Conservation (phyloP, 1,140 invertebrate species). For the Drosophila elegans region DNA sequence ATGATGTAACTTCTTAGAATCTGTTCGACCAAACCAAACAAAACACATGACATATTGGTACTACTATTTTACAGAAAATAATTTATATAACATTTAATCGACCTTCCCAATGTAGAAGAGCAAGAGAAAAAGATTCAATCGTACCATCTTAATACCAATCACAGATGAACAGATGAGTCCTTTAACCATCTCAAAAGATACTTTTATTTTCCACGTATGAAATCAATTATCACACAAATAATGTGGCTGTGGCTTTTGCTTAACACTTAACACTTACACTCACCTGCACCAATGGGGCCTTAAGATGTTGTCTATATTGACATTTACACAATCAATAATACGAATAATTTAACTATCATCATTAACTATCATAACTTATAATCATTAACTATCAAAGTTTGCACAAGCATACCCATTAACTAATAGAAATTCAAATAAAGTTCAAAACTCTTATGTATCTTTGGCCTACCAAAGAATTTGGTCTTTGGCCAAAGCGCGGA, state of each 20-base stretch:
- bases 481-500: neutral
- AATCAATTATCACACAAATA: neutral
- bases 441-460: neutral
- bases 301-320: too few relatives aligned
- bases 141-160: conserved; percentile 4
- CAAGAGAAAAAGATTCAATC: neutral
- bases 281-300: too few relatives aligned
- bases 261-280: conserved; percentile 1
- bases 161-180: neutral
- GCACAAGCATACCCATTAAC: conserved; percentile 15
- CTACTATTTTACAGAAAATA: conserved; percentile 1
- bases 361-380: conserved; percentile 12
- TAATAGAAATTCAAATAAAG: conserved; percentile 12
- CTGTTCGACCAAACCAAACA: conserved; percentile 8
- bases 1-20: neutral
- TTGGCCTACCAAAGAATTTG: neutral
- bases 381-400: conserved; percentile 18
- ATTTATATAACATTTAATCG: neutral
- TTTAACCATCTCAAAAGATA: conserved; percentile 2
- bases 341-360: neutral
- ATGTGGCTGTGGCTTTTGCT: neutral
- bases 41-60: neutral
- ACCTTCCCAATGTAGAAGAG: neutral
- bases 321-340: conserved; percentile 3
- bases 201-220: neutral